Percentiles rank a stretch among this genome's conserved stretches.
These are phyloP conservation scores for Euclidia mi DNA, from an alignment of 2,888 invertebrate species.

Conservation along the genomic window DNA sequence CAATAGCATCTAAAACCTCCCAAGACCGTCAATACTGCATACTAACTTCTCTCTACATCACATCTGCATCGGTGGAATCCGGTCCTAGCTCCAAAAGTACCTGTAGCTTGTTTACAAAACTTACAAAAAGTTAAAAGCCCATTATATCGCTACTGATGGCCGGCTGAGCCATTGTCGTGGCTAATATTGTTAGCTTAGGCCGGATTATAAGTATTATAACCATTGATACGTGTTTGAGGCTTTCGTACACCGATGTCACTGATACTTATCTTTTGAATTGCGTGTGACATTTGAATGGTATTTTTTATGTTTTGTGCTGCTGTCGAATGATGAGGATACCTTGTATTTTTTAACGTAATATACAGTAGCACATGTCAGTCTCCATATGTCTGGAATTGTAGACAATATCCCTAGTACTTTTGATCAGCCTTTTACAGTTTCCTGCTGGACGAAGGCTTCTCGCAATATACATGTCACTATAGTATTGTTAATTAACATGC, in stretches of 20 bases:
- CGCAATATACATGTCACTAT: no score
- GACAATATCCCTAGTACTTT: no score
- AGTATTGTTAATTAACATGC: no score
- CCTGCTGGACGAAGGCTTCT: no score
- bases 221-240: slow-evolving; percentile 52
- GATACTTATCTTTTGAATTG: slow-evolving; percentile 53
- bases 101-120: slow-evolving; percentile 35
- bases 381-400: no score
- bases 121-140: slow-evolving; percentile 42
- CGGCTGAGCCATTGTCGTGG: slow-evolving; percentile 52
- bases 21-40: no score
- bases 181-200: slow-evolving; percentile 58
- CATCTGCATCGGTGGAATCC: no score
- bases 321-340: slow-evolving; percentile 14
- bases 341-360: no score
- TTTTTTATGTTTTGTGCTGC: slow-evolving; percentile 20
- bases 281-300: slow-evolving; percentile 46
- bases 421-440: no score
- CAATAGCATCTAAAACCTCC: no score
- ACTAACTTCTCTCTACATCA: no score
- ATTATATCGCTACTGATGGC: slow-evolving; percentile 50
- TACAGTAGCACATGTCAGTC: no score
- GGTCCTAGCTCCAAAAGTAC: slow-evolving; percentile 7
- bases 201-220: slow-evolving; percentile 58
- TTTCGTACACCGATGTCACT: slow-evolving; percentile 44